Conservation (phyloP, 2,888 invertebrate genomes). For the Drosophila putrida region DNA sequence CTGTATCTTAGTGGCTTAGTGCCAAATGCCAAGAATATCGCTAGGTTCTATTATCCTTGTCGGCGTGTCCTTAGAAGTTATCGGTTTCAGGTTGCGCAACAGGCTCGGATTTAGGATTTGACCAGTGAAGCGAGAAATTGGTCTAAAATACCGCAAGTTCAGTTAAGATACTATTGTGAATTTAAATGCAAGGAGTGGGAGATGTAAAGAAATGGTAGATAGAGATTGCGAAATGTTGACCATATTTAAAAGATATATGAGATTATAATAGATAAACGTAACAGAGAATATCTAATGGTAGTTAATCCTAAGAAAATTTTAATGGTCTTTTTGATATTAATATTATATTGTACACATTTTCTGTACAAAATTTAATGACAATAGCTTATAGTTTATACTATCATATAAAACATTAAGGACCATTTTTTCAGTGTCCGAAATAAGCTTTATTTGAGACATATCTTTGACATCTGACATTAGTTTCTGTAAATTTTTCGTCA, state of each 20-base stretch:
- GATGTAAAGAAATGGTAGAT: not conserved
- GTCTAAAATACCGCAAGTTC: constrained; percentile 34
- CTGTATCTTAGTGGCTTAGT: constrained; percentile 29
- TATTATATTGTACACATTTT: no score
- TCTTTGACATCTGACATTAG: no score
- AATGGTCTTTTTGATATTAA: no score
- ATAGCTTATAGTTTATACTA: no score
- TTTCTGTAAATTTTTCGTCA: no score
- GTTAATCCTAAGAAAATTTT: no score
- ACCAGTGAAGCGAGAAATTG: constrained; percentile 55
- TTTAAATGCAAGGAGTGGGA: not conserved
- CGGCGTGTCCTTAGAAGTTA: constrained; percentile 45
- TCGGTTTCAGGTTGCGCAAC: constrained; percentile 58
- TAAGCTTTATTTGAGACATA: no score
- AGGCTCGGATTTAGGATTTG: constrained; percentile 48
- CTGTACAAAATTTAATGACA: no score
- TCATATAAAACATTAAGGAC: no score
- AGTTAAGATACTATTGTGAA: constrained; percentile 8
- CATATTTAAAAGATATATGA: not conserved
- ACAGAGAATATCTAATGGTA: not conserved
- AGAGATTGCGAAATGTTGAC: not conserved
- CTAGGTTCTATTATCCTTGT: constrained; percentile 17
- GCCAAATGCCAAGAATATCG: constrained; percentile 15
- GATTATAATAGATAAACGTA: not conserved
- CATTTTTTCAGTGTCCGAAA: no score